These are phyloP conservation scores for Lagothrix lagotricha DNA, from an alignment of 2,797 vertebrate species.

Conservation along the genomic window DNA sequence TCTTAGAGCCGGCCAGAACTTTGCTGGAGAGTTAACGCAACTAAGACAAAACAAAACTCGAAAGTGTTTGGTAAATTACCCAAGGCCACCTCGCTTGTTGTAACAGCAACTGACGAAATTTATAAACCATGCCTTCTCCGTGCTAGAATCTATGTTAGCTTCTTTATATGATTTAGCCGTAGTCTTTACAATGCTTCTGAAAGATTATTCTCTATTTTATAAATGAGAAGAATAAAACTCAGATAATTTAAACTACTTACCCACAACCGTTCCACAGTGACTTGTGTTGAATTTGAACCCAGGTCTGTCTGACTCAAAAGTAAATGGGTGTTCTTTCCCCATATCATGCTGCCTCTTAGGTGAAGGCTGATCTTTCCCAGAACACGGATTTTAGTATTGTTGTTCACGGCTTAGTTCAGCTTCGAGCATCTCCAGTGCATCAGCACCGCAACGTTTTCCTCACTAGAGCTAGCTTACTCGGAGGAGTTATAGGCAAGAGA, in stretches of 20 bases:
- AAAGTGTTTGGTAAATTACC: background rate
- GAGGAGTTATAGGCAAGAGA: background rate
- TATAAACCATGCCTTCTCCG: background rate
- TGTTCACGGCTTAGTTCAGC: background rate
- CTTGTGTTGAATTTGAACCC: background rate
- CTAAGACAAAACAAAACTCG: background rate
- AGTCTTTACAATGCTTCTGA: background rate
- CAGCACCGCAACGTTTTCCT: fast-evolving
- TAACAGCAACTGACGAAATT: background rate
- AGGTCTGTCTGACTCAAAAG: background rate
- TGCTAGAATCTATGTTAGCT: background rate
- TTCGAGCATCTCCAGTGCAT: fast-evolving
- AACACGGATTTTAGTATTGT: background rate
- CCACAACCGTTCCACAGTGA: background rate
- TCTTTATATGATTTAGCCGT: background rate
- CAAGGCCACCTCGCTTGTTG: background rate
- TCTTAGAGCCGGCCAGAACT: background rate
- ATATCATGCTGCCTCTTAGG: background rate
- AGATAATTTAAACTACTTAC: slow-evolving; percentile 13
- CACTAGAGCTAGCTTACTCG: fast-evolving
- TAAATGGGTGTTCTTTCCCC: background rate
- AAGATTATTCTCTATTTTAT: background rate
- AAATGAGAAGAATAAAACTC: background rate
- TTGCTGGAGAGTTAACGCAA: background rate
- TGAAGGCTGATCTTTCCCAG: background rate